A percentile compares a stretch with the other conserved stretches of the same genome.
These are phyloP conservation scores for Cataglyphis albicans DNA, from an alignment of 2,888 invertebrate species.

Conservation along the genomic window DNA sequence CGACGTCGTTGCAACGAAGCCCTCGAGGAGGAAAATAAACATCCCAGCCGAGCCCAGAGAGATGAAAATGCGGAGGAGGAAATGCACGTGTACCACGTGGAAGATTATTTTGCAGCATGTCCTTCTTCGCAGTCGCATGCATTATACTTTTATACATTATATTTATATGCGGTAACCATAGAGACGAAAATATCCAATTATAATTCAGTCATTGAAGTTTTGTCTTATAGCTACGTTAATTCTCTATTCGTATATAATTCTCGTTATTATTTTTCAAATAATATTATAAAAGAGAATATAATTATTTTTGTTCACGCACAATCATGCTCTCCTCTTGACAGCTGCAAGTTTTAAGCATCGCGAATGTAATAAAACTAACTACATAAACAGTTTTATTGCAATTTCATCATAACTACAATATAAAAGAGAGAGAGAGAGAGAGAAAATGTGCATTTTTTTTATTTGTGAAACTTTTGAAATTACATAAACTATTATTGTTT, in stretches of 20 bases:
- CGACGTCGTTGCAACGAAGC: neutral
- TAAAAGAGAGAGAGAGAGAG: no score
- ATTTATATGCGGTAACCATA: slow-evolving; percentile 28
- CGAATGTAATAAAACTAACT: neutral
- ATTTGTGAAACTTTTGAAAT: neutral
- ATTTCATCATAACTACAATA: neutral
- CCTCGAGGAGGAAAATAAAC: slow-evolving; percentile 34
- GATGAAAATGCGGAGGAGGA: slow-evolving; percentile 10
- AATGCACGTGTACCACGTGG: neutral
- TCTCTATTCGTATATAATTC: neutral
- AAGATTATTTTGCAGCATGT: slow-evolving; percentile 18
- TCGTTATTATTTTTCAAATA: slow-evolving; percentile 10
- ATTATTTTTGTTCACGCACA: slow-evolving; percentile 12
- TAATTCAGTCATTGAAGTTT: slow-evolving; percentile 18
- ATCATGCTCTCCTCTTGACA: neutral
- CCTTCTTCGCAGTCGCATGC: neutral
- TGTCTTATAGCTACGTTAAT: neutral
- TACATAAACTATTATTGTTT: neutral
- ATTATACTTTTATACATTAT: slow-evolving; percentile 26
- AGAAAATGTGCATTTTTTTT: neutral
- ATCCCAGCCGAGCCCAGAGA: neutral
- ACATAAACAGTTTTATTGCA: neutral
- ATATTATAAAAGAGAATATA: slow-evolving; percentile 6
- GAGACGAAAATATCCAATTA: slow-evolving; percentile 31
- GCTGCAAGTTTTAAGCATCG: neutral